Evolutionary conservation across 2,113 vertebrate species (phyloP), one percentile per base, ranked within the genome.

Genomic region (Stomatorhinus ivindoensis): DNA sequence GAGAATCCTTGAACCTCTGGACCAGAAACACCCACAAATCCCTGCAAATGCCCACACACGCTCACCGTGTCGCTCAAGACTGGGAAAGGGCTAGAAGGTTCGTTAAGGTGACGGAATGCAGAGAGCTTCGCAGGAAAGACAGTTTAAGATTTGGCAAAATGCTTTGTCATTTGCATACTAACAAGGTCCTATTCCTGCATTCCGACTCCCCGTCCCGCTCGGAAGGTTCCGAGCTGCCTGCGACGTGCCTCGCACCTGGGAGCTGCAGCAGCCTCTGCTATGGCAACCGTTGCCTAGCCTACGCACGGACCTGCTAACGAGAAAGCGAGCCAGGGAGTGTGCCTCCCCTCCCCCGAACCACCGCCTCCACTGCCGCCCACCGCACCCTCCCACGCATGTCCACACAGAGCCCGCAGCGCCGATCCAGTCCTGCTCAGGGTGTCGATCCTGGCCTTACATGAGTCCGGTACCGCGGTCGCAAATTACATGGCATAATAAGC

Each of bases 401-500:
- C 85, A 1, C 85, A 50, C n/a, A 4, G 24, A 46, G 42, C 24
- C 15, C 1, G 11, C 13, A 42, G 21, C 15, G 83, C 83, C 89
- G n/a, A 93, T 86, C 51, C 87, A 89, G 42, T 65, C 47, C 61
- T 51, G 88, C 87, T 51, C 83, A 86, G n/a, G 50, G 73, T 27
- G 61, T 13, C 61, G 27, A 69, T 31, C 50, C 65, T 31, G 31
- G n/a, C 50, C 31, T 24, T 9, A 21, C 6, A 87, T 19, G 6
- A 4, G 8, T 3, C 50, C 27, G 39, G 82, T 19, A 58, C n/a
- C 15, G 44, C 44, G 15, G 21, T 76, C 88, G 84, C 73, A 88
- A 91, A 93, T 89, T 88, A 90, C 44, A 80, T 3, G 24, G n/a
- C 13, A 58, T 86, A 89, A 92, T 92, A 83, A 83, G 86, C 69